phyloP scores from a whole-genome alignment of 2,888 invertebrate genomes.

The Auanema sp. region DNA sequence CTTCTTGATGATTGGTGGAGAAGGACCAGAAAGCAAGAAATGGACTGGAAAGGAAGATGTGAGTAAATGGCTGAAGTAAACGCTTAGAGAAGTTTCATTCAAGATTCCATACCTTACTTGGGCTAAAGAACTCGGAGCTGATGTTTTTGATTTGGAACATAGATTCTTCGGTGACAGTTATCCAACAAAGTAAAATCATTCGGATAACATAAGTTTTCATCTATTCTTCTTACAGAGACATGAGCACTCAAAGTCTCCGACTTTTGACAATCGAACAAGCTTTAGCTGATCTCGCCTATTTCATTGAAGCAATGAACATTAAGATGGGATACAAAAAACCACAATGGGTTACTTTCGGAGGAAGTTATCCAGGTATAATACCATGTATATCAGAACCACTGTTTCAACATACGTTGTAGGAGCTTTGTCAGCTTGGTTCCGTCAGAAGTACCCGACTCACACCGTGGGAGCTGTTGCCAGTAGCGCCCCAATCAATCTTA shows the following conservation, averaged over 20 bases:
- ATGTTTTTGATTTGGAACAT: slow-evolving; percentile 47
- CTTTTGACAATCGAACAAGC: slow-evolving; percentile 45
- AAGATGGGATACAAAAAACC: slow-evolving; percentile 43
- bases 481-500: slow-evolving; percentile 43
- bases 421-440: slow-evolving; percentile 49
- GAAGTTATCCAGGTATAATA: slow-evolving; percentile 50
- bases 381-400: background rate
- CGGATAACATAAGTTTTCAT: background rate
- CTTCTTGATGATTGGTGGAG: slow-evolving; percentile 56
- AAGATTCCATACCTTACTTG: slow-evolving; percentile 41
- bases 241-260: slow-evolving; percentile 35
- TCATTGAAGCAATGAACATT: slow-evolving; percentile 46
- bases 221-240: slow-evolving; percentile 26
- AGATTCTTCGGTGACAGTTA: slow-evolving; percentile 46
- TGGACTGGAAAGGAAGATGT: slow-evolving; percentile 35
- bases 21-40: slow-evolving; percentile 39
- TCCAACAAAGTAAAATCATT: slow-evolving; percentile 30
- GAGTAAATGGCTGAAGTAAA: background rate
- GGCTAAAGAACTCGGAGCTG: slow-evolving; percentile 41
- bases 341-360: slow-evolving; percentile 59
- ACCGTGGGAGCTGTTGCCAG: slow-evolving; percentile 48
- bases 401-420: slow-evolving; percentile 17
- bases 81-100: background rate
- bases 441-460: slow-evolving; percentile 47
- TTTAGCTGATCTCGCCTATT: slow-evolving; percentile 42